Conservation (phyloP, 2,888 invertebrate genomes). For the Leptodirus hochenwartii region DNA sequence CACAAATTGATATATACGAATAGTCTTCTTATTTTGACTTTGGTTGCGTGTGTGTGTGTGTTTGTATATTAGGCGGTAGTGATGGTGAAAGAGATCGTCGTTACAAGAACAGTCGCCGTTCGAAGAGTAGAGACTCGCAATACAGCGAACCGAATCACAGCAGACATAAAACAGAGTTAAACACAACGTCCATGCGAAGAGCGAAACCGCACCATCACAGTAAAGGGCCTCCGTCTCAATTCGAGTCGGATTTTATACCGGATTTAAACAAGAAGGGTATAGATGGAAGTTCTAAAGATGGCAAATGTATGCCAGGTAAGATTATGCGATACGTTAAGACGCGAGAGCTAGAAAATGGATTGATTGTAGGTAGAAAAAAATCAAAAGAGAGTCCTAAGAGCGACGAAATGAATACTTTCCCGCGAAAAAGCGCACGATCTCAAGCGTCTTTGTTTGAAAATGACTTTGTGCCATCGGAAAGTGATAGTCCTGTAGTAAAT, state of each 20-base stretch:
- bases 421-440: constrained; percentile 20
- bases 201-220: constrained; percentile 15
- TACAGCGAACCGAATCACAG: constrained; percentile 21
- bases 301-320: no score
- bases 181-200: constrained; percentile 21
- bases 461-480: constrained; percentile 38
- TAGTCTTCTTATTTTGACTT: no score
- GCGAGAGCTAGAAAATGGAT: no score
- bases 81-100: constrained; percentile 37
- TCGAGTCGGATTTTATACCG: constrained; percentile 42
- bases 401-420: constrained; percentile 21
- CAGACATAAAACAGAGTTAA: constrained; percentile 15
- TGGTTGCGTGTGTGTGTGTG: constrained; percentile 4
- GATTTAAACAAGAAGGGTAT: no score
- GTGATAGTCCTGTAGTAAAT: constrained; percentile 16
- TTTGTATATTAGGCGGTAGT: constrained; percentile 24
- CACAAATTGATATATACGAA: no score
- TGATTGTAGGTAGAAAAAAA: constrained; percentile 20
- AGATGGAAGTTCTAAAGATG: no score
- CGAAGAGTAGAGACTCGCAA: constrained; percentile 27
- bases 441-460: constrained; percentile 44
- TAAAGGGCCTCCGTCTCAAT: constrained; percentile 24
- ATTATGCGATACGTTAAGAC: no score
- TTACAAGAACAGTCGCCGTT: constrained; percentile 30
- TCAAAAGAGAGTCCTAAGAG: constrained; percentile 21